Evolutionary conservation across 1,140 invertebrate species (phyloP), one percentile per base, ranked within the genome.

Genomic region (Scaptomyza hsui): DNA sequence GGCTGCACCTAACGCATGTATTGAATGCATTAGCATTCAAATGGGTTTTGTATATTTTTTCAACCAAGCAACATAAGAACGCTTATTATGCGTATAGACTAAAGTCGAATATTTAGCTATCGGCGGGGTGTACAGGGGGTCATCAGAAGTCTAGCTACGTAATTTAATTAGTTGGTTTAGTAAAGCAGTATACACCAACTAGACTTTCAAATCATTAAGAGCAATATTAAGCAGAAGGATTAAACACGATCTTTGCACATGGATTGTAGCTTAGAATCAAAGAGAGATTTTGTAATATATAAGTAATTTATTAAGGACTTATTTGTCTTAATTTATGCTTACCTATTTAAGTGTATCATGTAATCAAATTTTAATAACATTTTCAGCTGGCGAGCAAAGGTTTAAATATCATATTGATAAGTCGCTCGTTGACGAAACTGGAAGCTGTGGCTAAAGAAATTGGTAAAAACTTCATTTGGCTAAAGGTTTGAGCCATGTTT

Each of bases 341-440:
- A n/a, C n/a, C n/a, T n/a, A n/a, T n/a, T n/a, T 26, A 26, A 29
- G 5, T 13, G n/a, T n/a, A 7, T 9, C 18, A 32, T 15, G 9
- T 7, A 19, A 16, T 6, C 12, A 21, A 12, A 21, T 45, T 35
- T 15, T 24, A 41, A 61, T n/a, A n/a, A n/a, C n/a, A n/a, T 21
- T 65, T 72, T 24, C 90, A 96, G 95, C 90, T 99, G 56, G 98
- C 97, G 0, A 92, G 94, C 37, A 93, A 94, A 72, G 97, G 98
- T 39, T 92, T 98, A 65, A 95, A 98, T 89, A 92, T 99, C 29
- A 94, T 99, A 26, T 92, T 99, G 49, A 95, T 99, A 53, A 98
- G 97, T 78, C 93, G 98, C 77, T 97, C 95, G 0, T 90, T 95
- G 73, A 92, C 93, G 2, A 99, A 99, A 92, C 92, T 99, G 10